These are phyloP conservation scores for Seriola rivoliana DNA, from an alignment of 2,113 vertebrate genomes.

Conservation along the genomic window DNA sequence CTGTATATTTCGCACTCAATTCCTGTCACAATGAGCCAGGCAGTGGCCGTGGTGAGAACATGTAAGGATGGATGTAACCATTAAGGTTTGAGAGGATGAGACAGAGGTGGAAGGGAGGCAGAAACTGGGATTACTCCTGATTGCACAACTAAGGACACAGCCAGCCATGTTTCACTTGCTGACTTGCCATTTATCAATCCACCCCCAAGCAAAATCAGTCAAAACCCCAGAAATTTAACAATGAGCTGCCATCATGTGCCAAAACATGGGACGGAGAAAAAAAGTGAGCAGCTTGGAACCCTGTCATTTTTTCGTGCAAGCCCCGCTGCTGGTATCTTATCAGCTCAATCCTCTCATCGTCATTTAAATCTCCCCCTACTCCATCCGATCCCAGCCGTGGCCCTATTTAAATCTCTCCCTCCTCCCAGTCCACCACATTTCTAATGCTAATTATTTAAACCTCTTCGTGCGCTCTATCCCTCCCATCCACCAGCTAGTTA, in stretches of 20 bases:
- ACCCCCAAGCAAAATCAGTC: slow-evolving; percentile 37
- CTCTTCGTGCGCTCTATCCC: slow-evolving; percentile 69
- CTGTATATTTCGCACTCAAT: not conserved
- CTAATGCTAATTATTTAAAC: slow-evolving; percentile 84
- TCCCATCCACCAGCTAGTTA: slow-evolving; percentile 79
- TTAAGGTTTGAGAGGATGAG: slow-evolving; percentile 34
- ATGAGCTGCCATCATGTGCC: slow-evolving; percentile 66
- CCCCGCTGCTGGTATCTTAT: slow-evolving; percentile 70
- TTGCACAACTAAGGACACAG: slow-evolving; percentile 41
- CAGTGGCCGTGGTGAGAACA: slow-evolving; percentile 21
- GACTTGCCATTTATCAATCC: slow-evolving; percentile 53
- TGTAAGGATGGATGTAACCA: slow-evolving; percentile 22
- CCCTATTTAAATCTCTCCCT: slow-evolving; percentile 79
- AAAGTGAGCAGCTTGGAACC: slow-evolving; percentile 76
- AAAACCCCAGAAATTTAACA: slow-evolving; percentile 67
- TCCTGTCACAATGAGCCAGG: slow-evolving; percentile 17
- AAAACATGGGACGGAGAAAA: slow-evolving; percentile 56
- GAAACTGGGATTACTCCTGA: slow-evolving; percentile 42
- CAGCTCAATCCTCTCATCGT: slow-evolving; percentile 78
- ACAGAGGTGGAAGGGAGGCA: slow-evolving; percentile 22
- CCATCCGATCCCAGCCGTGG: slow-evolving; percentile 74
- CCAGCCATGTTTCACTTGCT: slow-evolving; percentile 55
- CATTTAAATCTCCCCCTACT: slow-evolving; percentile 81
- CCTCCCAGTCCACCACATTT: slow-evolving; percentile 78
- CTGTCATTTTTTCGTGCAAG: slow-evolving; percentile 63